phyloP scores from a whole-genome alignment of 2,113 vertebrate species.

The Alligator mississippiensis region DNA sequence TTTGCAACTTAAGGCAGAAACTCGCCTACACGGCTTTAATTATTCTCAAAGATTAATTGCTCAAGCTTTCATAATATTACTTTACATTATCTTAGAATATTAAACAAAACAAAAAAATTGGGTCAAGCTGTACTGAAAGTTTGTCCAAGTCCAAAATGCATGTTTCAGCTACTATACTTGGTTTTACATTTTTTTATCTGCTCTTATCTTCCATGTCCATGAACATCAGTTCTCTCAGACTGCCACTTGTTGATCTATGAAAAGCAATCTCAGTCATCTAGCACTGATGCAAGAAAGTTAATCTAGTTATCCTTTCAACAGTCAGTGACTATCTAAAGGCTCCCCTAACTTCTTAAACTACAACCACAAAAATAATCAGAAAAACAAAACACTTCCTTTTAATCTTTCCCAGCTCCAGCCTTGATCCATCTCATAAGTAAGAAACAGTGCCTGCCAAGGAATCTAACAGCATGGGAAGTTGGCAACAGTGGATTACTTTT shows the following conservation, averaged over 20 bases:
- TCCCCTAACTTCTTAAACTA: neutral
- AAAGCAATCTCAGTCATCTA: neutral
- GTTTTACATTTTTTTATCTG: neutral
- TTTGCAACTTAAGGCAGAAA: neutral
- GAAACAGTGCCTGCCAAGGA: neutral
- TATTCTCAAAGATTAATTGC: neutral
- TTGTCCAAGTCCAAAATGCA: neutral
- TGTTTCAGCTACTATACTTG: neutral
- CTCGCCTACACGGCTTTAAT: neutral
- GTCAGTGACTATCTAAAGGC: neutral
- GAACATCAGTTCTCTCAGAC: neutral
- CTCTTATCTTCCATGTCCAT: neutral
- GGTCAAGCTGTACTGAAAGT: neutral
- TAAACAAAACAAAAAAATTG: neutral
- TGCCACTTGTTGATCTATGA: neutral
- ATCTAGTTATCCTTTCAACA: neutral
- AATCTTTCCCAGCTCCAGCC: neutral
- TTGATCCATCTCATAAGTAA: neutral
- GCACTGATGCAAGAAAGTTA: neutral
- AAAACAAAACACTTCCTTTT: neutral
- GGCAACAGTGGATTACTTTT: slow-evolving; percentile 5
- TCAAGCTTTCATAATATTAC: neutral
- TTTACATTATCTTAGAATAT: neutral
- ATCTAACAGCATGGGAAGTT: neutral
- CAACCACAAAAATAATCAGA: neutral